These are phyloP conservation scores for Epinephelus moara DNA, from an alignment of 2,113 vertebrate genomes.

Conservation along the genomic window DNA sequence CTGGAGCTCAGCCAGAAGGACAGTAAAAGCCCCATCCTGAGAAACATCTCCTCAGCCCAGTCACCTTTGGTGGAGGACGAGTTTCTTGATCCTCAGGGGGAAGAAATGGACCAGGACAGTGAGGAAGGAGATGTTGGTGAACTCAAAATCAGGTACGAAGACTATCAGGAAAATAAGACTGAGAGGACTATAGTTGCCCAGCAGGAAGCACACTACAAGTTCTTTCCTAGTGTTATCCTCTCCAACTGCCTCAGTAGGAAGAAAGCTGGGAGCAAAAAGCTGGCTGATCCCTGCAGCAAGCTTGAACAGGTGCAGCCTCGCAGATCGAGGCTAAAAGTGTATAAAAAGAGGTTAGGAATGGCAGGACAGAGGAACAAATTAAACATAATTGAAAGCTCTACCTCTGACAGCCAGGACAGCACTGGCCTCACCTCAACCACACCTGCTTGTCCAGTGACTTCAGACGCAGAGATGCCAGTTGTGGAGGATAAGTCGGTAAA, in stretches of 20 bases:
- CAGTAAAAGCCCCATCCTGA: slow-evolving; percentile 76
- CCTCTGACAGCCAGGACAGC: slow-evolving; percentile 54
- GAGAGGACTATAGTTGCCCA: slow-evolving; percentile 94
- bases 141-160: slow-evolving; percentile 97
- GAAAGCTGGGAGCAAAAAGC: slow-evolving; percentile 82
- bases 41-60: slow-evolving; percentile 64
- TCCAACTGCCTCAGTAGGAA: slow-evolving; percentile 96
- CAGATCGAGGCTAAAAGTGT: slow-evolving; percentile 89
- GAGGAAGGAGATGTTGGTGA: slow-evolving; percentile 92
- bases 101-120: slow-evolving; percentile 78
- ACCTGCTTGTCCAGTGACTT: slow-evolving; percentile 35
- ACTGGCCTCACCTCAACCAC: slow-evolving; percentile 33
- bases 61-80: slow-evolving; percentile 70
- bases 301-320: slow-evolving; percentile 85
- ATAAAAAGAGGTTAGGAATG: slow-evolving; percentile 86
- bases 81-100: slow-evolving; percentile 63
- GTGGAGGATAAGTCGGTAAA: slow-evolving; percentile 16
- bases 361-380: slow-evolving; percentile 78
- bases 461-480: slow-evolving; percentile 48
- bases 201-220: slow-evolving; percentile 98
- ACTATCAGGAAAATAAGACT: slow-evolving; percentile 96
- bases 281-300: slow-evolving; percentile 82
- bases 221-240: slow-evolving; percentile 98
- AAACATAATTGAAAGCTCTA: slow-evolving; percentile 61
- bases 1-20: slow-evolving; percentile 88